Conservation (phyloP, 2,888 invertebrate species). For the Ctenicera cuprea region DNA sequence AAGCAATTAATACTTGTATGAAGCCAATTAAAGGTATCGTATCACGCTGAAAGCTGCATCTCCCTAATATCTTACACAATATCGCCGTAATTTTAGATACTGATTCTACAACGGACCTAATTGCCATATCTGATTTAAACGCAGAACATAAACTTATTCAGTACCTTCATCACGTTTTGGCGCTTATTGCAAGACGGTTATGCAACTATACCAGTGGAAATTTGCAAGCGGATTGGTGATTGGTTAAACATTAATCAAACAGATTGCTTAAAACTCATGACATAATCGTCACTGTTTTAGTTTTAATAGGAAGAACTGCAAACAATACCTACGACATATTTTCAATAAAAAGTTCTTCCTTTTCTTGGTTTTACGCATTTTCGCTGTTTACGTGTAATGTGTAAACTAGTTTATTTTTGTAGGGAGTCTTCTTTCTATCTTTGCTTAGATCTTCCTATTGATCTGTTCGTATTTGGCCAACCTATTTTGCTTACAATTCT, state of each 20-base stretch:
- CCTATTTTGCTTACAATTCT: too few species aligned
- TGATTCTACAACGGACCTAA: background rate
- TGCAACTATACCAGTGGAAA: background rate
- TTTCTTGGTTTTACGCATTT: too few species aligned
- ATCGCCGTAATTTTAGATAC: background rate
- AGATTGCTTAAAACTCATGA: background rate
- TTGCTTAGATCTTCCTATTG: too few species aligned
- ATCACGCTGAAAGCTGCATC: background rate
- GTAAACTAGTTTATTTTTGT: too few species aligned
- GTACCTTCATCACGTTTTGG: background rate
- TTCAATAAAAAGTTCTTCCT: too few species aligned
- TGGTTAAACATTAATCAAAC: conserved; percentile 3
- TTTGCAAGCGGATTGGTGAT: background rate
- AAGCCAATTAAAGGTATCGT: background rate
- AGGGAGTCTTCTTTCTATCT: too few species aligned
- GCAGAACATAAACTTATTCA: background rate
- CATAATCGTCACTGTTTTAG: background rate
- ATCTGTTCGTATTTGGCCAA: too few species aligned
- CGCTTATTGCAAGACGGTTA: background rate
- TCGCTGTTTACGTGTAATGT: too few species aligned
- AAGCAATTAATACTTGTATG: too few species aligned
- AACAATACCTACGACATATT: too few species aligned
- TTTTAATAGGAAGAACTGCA: background rate
- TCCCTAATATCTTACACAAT: background rate
- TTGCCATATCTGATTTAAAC: too few species aligned